These are phyloP conservation scores for Fistularia commersonii DNA, from an alignment of 2,797 vertebrate species.

Conservation along the genomic window DNA sequence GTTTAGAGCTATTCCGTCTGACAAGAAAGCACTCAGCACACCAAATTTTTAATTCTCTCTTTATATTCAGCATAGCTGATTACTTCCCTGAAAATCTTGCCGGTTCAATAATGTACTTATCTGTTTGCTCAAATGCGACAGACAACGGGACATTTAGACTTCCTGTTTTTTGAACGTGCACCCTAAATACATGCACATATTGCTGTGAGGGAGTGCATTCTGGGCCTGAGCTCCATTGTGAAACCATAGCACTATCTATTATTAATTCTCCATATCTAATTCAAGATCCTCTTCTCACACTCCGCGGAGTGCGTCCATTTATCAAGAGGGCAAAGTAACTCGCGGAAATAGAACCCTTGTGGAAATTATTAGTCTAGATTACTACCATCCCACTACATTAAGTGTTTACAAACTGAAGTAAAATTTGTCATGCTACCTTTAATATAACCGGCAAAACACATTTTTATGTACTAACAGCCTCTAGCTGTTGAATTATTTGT, in stretches of 20 bases:
- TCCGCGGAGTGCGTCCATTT: constrained; percentile 22
- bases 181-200: constrained; percentile 24
- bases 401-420: constrained; percentile 40
- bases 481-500: constrained; percentile 51
- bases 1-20: too few relatives aligned
- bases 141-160: too few relatives aligned
- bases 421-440: constrained; percentile 27
- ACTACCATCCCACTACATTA: constrained; percentile 18
- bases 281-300: constrained; percentile 52
- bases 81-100: too few relatives aligned
- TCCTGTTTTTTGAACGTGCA: constrained; percentile 14
- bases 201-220: constrained; percentile 1
- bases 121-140: too few relatives aligned
- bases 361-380: constrained; percentile 34
- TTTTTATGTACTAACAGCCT: constrained; percentile 39
- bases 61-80: too few relatives aligned
- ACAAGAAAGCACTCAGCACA: too few relatives aligned
- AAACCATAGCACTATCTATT: constrained; percentile 44
- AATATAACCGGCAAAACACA: constrained; percentile 31
- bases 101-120: too few relatives aligned
- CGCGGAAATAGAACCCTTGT: constrained; percentile 24
- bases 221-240: constrained; percentile 25
- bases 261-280: constrained; percentile 64
- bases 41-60: too few relatives aligned
- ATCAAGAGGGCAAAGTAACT: constrained; percentile 37